These are phyloP conservation scores for Epistrophe eligans DNA, from an alignment of 2,888 invertebrate genomes.

Conservation along the genomic window DNA sequence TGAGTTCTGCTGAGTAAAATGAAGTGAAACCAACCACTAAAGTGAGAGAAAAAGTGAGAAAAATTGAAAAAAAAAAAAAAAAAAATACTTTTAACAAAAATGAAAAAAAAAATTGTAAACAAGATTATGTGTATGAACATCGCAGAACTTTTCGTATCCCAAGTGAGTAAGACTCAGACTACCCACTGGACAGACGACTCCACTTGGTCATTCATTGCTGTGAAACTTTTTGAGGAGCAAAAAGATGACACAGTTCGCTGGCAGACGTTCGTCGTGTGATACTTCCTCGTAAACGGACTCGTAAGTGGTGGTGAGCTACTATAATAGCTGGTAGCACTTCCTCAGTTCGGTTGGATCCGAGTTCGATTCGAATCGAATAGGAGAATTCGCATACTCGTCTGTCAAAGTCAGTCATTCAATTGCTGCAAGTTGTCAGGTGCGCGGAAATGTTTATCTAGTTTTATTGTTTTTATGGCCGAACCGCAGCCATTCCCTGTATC, in stretches of 20 bases:
- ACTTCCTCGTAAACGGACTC: conserved; percentile 67
- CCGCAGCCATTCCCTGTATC: conserved; percentile 36
- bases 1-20: conserved; percentile 20
- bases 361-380: conserved; percentile 23
- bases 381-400: conserved; percentile 39
- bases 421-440: conserved; percentile 43
- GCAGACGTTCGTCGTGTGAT: conserved; percentile 73
- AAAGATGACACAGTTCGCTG: conserved; percentile 76
- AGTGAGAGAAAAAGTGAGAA: conserved; percentile 60
- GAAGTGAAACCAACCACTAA: conserved; percentile 11
- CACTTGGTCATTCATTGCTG: conserved; percentile 44
- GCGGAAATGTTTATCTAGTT: conserved; percentile 64
- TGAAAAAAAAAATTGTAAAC: conserved; percentile 43
- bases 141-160: conserved; percentile 65
- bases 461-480: conserved; percentile 39
- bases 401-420: conserved; percentile 30
- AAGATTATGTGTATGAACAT: conserved; percentile 70
- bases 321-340: background rate
- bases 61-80: conserved; percentile 29
- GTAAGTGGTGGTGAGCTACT: conserved; percentile 38
- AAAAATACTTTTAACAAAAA: conserved; percentile 20
- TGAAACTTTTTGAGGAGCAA: conserved; percentile 64
- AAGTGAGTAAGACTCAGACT: conserved; percentile 39
- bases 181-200: conserved; percentile 61
- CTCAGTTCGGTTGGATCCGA: conserved; percentile 22